Conservation (phyloP, 92 coral and sea anemone genomes). For the Micromussa lordhowensis region DNA sequence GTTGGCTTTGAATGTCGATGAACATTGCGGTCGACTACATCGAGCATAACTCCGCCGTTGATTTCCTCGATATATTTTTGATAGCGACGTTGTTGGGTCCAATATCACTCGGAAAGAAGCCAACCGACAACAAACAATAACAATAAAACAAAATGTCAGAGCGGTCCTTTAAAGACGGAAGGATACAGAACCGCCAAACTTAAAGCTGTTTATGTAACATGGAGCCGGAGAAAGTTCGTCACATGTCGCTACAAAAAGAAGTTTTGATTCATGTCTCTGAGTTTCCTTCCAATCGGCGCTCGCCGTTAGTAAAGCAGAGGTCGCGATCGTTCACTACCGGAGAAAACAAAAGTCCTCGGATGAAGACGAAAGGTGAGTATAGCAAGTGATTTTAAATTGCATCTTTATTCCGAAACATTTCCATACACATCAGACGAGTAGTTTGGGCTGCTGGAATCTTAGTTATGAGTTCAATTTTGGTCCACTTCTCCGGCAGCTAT, state of each 20-base stretch:
- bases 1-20: neutral
- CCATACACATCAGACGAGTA: too few relatives aligned
- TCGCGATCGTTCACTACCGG: slow-evolving; percentile 16
- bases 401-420: too few relatives aligned
- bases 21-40: neutral
- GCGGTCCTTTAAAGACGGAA: neutral
- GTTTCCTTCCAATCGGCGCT: neutral
- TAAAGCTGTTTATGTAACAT: neutral
- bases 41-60: neutral
- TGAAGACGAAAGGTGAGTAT: slow-evolving; percentile 3
- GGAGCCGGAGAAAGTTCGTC: slow-evolving; percentile 9
- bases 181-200: too few relatives aligned
- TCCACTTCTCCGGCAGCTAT: too few relatives aligned
- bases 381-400: neutral
- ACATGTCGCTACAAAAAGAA: slow-evolving; percentile 7
- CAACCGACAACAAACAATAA: neutral
- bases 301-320: slow-evolving; percentile 11
- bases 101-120: neutral
- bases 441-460: too few relatives aligned
- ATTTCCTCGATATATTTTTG: neutral
- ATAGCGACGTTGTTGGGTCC: neutral
- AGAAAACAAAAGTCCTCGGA: neutral
- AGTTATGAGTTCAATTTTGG: too few relatives aligned
- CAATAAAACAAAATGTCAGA: neutral
- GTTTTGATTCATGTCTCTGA: slow-evolving; percentile 15